Percentiles rank a stretch among this genome's conserved stretches.
Conservation (phyloP, 1,140 invertebrate species). For the Andrena cerasifolii region DNA sequence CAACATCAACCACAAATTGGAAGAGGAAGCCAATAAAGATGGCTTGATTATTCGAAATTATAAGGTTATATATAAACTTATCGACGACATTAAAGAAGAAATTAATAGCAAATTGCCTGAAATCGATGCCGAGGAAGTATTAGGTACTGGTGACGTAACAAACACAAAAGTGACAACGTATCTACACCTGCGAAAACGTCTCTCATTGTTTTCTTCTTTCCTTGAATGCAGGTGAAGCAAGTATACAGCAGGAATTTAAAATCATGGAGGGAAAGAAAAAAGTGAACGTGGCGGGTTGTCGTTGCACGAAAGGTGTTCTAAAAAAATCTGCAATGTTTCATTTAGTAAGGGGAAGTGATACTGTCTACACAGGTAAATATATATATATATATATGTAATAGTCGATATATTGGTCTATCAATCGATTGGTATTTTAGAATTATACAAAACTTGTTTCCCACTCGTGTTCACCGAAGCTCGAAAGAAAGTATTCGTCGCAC, state of each 20-base stretch:
- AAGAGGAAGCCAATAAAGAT: slow-evolving; percentile 81
- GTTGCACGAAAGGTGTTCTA: slow-evolving; percentile 90
- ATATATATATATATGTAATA: neutral
- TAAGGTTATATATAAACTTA: slow-evolving; percentile 96
- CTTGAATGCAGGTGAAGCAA: slow-evolving; percentile 89
- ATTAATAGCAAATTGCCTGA: slow-evolving; percentile 89
- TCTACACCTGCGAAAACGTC: neutral
- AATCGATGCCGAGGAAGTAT: slow-evolving; percentile 88
- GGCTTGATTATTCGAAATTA: slow-evolving; percentile 86
- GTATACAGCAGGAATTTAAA: slow-evolving; percentile 92
- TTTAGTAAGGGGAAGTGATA: slow-evolving; percentile 87
- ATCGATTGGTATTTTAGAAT: neutral
- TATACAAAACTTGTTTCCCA: too few relatives aligned
- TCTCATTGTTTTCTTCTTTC: slow-evolving; percentile 17
- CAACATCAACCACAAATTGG: slow-evolving; percentile 82
- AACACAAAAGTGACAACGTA: neutral
- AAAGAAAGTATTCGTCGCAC: too few relatives aligned
- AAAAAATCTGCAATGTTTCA: slow-evolving; percentile 87
- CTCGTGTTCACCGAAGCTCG: too few relatives aligned
- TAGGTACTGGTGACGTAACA: slow-evolving; percentile 83
- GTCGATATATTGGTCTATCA: neutral
- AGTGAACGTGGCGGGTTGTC: slow-evolving; percentile 93
- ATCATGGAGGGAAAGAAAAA: slow-evolving; percentile 92
- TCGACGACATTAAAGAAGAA: slow-evolving; percentile 93
- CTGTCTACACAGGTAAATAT: slow-evolving; percentile 88